A percentile compares a stretch with the other conserved stretches of the same genome.
These are phyloP conservation scores for Corydoras sp. DNA, from an alignment of 2,113 vertebrate species.

Conservation along the genomic window DNA sequence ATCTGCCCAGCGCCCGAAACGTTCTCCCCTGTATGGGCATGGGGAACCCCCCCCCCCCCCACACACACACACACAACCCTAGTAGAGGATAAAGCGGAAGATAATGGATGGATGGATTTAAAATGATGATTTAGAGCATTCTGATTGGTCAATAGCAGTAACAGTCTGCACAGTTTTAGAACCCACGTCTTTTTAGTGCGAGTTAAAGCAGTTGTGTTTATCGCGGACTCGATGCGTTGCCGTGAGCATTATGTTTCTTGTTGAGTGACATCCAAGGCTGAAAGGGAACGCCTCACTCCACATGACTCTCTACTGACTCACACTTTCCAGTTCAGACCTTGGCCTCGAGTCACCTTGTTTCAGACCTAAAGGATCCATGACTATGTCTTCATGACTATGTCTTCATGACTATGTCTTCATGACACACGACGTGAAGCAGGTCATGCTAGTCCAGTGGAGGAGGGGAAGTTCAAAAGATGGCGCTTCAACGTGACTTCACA, in stretches of 20 bases:
- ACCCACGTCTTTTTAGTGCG: not conserved
- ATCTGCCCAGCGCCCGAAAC: no score
- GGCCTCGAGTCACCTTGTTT: constrained; percentile 24
- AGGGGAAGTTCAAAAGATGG: not conserved
- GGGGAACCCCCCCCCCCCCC: no score
- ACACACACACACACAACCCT: no score
- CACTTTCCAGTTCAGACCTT: constrained; percentile 25
- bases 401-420: not conserved
- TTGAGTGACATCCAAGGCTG: constrained; percentile 31
- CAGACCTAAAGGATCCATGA: not conserved
- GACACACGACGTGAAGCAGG: not conserved
- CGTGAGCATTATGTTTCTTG: constrained; percentile 22
- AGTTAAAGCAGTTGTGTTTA: constrained; percentile 28
- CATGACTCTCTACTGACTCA: constrained; percentile 26
- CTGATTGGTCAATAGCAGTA: no score
- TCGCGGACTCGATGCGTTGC: constrained; percentile 11
- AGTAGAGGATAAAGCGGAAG: no score
- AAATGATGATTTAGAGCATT: no score
- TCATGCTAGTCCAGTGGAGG: not conserved
- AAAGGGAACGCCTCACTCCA: constrained; percentile 21
- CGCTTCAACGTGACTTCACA: not conserved
- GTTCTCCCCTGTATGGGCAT: no score
- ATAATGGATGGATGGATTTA: no score
- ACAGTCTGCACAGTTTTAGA: no score
- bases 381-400: not conserved